Conservation (phyloP, 2,888 invertebrate genomes). For the Zygothrica quintamaculata region DNA sequence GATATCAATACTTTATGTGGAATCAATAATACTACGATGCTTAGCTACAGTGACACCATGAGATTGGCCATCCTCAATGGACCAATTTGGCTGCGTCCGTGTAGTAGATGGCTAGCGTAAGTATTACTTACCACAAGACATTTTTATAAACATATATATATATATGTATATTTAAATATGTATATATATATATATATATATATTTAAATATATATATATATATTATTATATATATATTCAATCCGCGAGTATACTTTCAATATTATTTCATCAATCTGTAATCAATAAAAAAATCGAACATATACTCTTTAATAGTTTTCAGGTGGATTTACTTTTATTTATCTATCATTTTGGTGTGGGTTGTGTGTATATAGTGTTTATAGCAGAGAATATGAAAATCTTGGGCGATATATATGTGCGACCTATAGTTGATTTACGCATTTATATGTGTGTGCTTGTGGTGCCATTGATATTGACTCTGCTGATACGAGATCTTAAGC, state of each 20-base stretch:
- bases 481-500: slow-evolving; percentile 90
- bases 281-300: too few species aligned
- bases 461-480: slow-evolving; percentile 89
- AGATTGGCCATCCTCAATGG: slow-evolving; percentile 90
- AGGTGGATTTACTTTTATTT: slow-evolving; percentile 91
- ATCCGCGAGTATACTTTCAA: too few species aligned
- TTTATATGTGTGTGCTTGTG: slow-evolving; percentile 86
- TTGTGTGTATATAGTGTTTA: slow-evolving; percentile 97
- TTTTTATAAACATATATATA: too few species aligned
- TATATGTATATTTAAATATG: too few species aligned
- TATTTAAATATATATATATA: too few species aligned
- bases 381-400: slow-evolving; percentile 92
- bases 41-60: slow-evolving; percentile 93
- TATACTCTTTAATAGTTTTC: slow-evolving; percentile 87
- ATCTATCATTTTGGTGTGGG: slow-evolving; percentile 97
- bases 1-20: slow-evolving; percentile 84
- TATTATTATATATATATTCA: too few species aligned
- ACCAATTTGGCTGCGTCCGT: slow-evolving; percentile 87
- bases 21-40: slow-evolving; percentile 87
- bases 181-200: too few species aligned
- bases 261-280: too few species aligned
- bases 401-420: slow-evolving; percentile 87
- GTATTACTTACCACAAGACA: slow-evolving; percentile 15
- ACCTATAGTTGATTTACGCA: slow-evolving; percentile 83
- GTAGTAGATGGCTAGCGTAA: slow-evolving; percentile 86